Evolutionary conservation across 2,797 vertebrate species (phyloP), one percentile per base, ranked within the genome.

Genomic region (Gobionotothen gibberifrons): DNA sequence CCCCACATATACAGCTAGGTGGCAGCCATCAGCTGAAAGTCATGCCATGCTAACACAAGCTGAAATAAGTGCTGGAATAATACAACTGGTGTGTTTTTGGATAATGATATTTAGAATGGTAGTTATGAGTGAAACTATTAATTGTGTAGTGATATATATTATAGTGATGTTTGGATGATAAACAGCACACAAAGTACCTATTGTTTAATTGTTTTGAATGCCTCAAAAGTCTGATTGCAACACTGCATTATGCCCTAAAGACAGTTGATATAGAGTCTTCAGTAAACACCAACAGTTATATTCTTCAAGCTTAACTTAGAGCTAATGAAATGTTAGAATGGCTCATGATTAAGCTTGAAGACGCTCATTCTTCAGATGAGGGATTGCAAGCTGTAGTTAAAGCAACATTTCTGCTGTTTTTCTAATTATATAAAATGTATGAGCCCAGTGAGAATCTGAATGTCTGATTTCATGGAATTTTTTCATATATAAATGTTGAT

Each of bases 361-460:
- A 42, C 43, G 21, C 19, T 13, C 19, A 1, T 46, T 48, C 44
- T 29, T 62, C n/a, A 36, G 44, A n/a, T 53, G 3, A 52, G 51
- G 46, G n/a, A 47, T 17, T 9, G 26, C 46, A 51, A 26, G 13
- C 26, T n/a, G 11, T 16, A 46, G 10, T 57, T 22, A 4, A 40
- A 39, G 39, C 42, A 46, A 53, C 29, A 74, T 59, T 9, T 26
- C 32, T 46, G 54, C 36, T 12, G 13, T 59, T 32, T 40, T 16
- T 29, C 19, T 8, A 43, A 49, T 53, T 15, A 59, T 57, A 22
- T 66, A 46, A 56, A 47, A 65, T 54, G 26, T 54, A 14, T 65
- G 19, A 61, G 60, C 44, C 21, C 15, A n/a, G 21, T 44, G 42
- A 29, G 9, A 46, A 29, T 17, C 17, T 46, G 16, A 12, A 51